Percentiles rank a stretch among this genome's conserved stretches.
These are phyloP conservation scores for Tiliqua scincoides DNA, from an alignment of 2,113 vertebrate species.

Conservation along the genomic window DNA sequence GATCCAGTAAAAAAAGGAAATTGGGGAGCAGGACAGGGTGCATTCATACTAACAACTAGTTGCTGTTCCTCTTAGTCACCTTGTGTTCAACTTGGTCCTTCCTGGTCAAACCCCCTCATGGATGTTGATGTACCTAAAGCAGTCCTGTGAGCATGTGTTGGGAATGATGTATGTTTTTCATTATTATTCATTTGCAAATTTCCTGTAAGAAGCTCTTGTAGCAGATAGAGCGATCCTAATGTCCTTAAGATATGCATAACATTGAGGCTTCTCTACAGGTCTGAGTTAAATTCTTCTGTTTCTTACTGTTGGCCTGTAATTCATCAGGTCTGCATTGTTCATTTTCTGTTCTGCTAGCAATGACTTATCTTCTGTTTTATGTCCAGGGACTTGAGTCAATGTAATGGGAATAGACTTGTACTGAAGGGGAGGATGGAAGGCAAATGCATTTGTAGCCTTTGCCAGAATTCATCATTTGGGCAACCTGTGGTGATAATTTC, in stretches of 20 bases:
- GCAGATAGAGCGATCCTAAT: background rate
- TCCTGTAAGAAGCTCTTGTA: background rate
- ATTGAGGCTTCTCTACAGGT: background rate
- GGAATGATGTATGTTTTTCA: background rate
- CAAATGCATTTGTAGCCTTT: background rate
- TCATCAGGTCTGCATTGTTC: background rate
- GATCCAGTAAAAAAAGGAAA: no score
- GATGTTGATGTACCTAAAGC: background rate
- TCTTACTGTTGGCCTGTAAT: background rate
- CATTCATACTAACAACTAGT: no score
- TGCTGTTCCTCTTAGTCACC: no score
- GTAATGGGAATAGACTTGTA: background rate
- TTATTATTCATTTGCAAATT: background rate
- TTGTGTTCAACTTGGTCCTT: no score
- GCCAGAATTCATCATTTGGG: constrained; percentile 11
- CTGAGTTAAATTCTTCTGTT: background rate
- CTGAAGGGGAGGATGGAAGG: background rate
- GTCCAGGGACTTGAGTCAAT: background rate
- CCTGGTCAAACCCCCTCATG: background rate
- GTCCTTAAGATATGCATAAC: background rate
- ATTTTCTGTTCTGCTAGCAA: background rate
- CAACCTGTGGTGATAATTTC: constrained; percentile 1
- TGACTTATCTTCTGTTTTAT: background rate
- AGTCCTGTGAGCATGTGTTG: background rate
- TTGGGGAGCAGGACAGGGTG: no score